These are phyloP conservation scores for Baryphthengus martii DNA, from an alignment of 2,113 vertebrate genomes.

Conservation along the genomic window DNA sequence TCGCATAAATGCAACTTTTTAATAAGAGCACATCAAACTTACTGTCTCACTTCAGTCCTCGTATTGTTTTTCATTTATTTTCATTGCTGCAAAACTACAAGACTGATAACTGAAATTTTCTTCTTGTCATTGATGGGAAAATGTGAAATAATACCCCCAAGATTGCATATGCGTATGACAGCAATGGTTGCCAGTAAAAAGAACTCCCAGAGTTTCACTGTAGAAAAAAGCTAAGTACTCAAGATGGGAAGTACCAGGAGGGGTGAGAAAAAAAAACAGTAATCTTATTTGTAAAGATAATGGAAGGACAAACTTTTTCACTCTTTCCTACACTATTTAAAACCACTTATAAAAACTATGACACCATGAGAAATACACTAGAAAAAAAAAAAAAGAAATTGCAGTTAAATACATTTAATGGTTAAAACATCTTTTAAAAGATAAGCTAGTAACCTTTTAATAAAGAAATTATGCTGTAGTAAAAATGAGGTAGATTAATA, in stretches of 20 bases:
- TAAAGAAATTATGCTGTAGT: background rate
- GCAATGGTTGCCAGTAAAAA: background rate
- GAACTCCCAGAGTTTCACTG: background rate
- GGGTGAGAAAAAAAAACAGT: fast-evolving
- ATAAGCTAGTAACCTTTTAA: background rate
- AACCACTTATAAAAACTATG: background rate
- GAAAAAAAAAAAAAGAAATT: background rate
- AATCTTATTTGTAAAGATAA: background rate
- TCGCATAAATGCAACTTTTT: slow-evolving; percentile 1
- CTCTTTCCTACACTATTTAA: background rate
- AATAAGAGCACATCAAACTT: slow-evolving; percentile 1
- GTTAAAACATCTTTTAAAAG: background rate
- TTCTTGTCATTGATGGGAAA: background rate
- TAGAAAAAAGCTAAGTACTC: background rate
- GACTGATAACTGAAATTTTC: background rate
- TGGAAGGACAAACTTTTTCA: background rate
- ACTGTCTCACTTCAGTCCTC: background rate
- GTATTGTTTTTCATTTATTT: slow-evolving; percentile 42
- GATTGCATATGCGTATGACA: background rate
- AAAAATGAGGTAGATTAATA: background rate
- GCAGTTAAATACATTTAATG: background rate
- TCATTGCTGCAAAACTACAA: background rate
- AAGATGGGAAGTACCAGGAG: background rate
- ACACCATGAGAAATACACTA: background rate
- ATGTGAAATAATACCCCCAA: background rate